Conservation (phyloP, 2,113 vertebrate species). For the Mystacornis crossleyi region DNA sequence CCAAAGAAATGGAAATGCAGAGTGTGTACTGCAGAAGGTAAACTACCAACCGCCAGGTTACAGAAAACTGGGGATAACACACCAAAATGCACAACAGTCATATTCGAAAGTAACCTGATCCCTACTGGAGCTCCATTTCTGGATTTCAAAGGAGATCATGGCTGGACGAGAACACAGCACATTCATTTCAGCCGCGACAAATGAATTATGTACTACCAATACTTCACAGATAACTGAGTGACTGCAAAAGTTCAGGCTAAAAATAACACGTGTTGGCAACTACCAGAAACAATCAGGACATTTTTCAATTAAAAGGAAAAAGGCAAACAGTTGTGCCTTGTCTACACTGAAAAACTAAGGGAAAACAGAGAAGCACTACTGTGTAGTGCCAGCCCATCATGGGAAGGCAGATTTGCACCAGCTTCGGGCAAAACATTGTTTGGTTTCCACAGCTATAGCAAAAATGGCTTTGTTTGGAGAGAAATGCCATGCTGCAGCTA, state of each 20-base stretch:
- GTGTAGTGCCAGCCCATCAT: not conserved
- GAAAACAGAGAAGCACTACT: not conserved
- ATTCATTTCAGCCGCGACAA: accelerated
- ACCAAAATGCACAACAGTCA: not conserved
- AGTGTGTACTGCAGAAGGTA: accelerated
- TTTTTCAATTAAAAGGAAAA: not conserved
- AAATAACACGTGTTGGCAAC: not conserved
- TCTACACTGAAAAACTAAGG: not conserved
- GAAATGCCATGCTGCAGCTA: not conserved
- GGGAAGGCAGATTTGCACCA: not conserved
- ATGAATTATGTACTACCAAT: not conserved
- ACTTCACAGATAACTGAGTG: not conserved
- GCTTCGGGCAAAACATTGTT: not conserved
- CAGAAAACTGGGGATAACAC: not conserved
- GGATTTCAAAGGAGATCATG: not conserved
- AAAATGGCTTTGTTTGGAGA: not conserved
- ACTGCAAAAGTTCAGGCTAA: not conserved
- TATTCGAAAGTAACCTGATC: not conserved
- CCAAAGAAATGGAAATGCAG: not conserved
- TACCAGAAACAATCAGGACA: not conserved
- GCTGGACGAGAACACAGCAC: not conserved
- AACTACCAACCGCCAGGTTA: not conserved
- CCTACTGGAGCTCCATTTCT: not conserved
- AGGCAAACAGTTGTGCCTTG: not conserved
- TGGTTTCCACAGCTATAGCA: not conserved